Evolutionary conservation across 1,140 invertebrate genomes (phyloP).

Genomic region (Leptopilina boulardi): DNA sequence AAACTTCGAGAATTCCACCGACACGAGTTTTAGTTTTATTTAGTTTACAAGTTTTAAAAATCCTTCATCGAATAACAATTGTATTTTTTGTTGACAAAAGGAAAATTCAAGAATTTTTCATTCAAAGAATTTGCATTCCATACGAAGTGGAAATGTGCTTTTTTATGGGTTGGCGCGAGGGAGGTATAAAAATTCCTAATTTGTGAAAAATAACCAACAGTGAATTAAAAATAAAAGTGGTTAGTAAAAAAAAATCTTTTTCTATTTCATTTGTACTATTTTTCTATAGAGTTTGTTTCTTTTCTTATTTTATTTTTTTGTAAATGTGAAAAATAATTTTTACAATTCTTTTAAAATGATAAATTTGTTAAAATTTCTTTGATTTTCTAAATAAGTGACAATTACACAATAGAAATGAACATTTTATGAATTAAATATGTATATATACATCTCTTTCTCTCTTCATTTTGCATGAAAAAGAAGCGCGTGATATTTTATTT

Average conservation of each 20-base stretch:
- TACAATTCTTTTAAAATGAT: not conserved
- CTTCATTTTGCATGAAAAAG: constrained; percentile 11
- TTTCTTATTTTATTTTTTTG: not conserved
- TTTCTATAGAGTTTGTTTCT: too few species aligned
- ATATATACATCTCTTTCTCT: too few species aligned
- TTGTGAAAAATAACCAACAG: constrained; percentile 59
- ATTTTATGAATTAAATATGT: constrained; percentile 14
- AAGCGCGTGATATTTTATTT: constrained; percentile 34
- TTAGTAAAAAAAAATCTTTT: not conserved
- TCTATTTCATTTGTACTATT: not conserved
- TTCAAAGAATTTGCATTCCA: constrained; percentile 38
- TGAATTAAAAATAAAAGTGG: constrained; percentile 37
- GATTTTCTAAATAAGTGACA: constrained; percentile 33
- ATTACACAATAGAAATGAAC: constrained; percentile 17
- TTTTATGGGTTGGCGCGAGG: constrained; percentile 68
- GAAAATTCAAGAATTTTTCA: constrained; percentile 12
- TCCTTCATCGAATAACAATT: not conserved
- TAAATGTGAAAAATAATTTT: not conserved
- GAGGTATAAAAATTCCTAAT: constrained; percentile 70
- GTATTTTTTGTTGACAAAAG: not conserved
- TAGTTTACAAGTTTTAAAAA: not conserved
- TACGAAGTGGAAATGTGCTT: constrained; percentile 65
- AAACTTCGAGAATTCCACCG: constrained; percentile 2
- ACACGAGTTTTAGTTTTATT: not conserved
- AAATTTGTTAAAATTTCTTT: too few species aligned